Conservation (phyloP, 2,888 invertebrate genomes). For the Eilema griseolum region DNA sequence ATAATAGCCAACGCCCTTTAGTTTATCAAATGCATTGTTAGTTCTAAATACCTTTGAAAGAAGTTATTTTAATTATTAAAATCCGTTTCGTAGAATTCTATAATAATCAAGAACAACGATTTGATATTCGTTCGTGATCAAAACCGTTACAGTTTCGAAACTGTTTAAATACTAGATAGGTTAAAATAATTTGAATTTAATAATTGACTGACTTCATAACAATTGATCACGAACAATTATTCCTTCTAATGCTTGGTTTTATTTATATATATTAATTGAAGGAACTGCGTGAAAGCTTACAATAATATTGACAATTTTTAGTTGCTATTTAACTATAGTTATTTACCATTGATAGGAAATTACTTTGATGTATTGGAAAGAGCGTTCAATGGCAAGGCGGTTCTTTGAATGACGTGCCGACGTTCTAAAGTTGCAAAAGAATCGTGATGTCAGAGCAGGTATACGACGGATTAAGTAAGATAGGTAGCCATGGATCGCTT, state of each 20-base stretch:
- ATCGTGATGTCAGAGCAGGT: conserved; percentile 58
- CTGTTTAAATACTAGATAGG: background rate
- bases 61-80: background rate
- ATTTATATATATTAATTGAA: background rate
- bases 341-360: background rate
- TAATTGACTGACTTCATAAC: background rate
- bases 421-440: conserved; percentile 59
- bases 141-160: background rate
- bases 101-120: background rate
- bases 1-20: conserved; percentile 12
- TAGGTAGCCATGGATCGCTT: conserved; percentile 64
- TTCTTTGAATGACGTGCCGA: conserved; percentile 40
- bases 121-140: background rate
- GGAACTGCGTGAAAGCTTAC: background rate
- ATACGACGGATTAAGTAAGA: conserved; percentile 68
- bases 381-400: conserved; percentile 26
- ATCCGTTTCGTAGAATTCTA: background rate
- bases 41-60: background rate
- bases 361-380: conserved; percentile 37
- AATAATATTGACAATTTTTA: background rate
- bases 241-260: background rate
- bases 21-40: background rate
- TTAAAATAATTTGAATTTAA: background rate
- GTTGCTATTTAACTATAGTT: background rate
- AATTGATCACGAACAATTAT: background rate